Evolutionary conservation across 2,113 vertebrate genomes (phyloP), one percentile per base, ranked within the genome.

Genomic region (Malurus melanocephalus): DNA sequence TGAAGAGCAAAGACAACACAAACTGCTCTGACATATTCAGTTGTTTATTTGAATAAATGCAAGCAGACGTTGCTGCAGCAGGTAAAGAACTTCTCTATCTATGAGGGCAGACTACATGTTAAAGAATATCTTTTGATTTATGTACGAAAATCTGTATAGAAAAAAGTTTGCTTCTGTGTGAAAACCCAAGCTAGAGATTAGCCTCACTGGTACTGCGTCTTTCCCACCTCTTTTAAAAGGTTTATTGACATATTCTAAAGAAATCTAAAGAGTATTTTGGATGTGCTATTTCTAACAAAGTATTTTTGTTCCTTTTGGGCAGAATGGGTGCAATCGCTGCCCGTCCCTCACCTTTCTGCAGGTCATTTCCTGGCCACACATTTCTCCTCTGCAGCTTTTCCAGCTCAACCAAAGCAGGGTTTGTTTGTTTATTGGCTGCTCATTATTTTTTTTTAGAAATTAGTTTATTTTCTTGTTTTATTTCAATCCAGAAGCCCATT

Each of bases 351-450:
- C 11, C 38, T 38, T 38, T 38, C 38, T 38, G 1, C 23, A 13
- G 0, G 12, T 0, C 0, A 18, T 2, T 11, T 33, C 32, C 80
- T 65, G 21, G 38, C 24, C 51, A 16, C 17, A 4, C 0, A 0
- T 61, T 71, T 30, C 38, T 26, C 16, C 6, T 43, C 45, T 79
- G 33, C 40, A 86, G 16, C 24, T 38, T 14, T 53, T 52, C 6
- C 43, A 45, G 15, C 45, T 28, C 69, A 45, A 3, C 5, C 33
- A 43, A 16, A 65, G 26, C 6, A 81, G 13, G 18, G 10, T 11
- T 55, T 16, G 5, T 16, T 67, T 32, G 6, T 24, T 60, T 23
- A 6, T 35, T 60, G 5, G 2, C 19, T 60, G 33, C 7, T 21
- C 28, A 14, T 8, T 8, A 1, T 18, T 45, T 26, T 8, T 5